These are phyloP conservation scores for Leptinotarsa juncta DNA, from an alignment of 2,888 invertebrate genomes.

Conservation along the genomic window DNA sequence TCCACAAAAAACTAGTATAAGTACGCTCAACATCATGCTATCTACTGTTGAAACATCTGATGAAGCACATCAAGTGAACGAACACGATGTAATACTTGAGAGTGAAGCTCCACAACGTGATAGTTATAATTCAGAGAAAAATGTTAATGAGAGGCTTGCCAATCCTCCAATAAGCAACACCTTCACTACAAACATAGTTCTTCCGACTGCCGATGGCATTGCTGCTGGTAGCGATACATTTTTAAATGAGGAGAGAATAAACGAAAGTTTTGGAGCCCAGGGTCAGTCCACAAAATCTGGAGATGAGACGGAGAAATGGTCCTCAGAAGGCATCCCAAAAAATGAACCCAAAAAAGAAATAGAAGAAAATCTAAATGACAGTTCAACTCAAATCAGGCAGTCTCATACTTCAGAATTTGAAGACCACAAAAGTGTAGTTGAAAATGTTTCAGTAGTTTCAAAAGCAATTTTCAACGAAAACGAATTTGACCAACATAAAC, in stretches of 20 bases:
- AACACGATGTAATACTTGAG: constrained; percentile 24
- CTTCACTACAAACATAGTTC: not conserved
- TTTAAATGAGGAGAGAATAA: too few species aligned
- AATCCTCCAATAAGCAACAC: not conserved
- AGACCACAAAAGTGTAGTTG: not conserved
- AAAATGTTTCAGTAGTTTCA: too few species aligned
- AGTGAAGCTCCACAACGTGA: constrained; percentile 19
- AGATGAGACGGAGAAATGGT: not conserved
- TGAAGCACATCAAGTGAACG: constrained; percentile 4
- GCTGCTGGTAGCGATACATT: not conserved
- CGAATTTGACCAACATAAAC: too few species aligned
- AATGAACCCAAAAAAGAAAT: not conserved
- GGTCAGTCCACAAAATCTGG: too few species aligned
- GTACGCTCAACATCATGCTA: constrained; percentile 43
- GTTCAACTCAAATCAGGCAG: not conserved
- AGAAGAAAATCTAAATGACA: not conserved
- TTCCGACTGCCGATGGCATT: not conserved
- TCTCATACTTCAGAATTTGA: not conserved
- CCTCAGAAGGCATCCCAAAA: not conserved
- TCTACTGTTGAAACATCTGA: constrained; percentile 20
- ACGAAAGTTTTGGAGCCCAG: too few species aligned
- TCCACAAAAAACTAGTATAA: constrained; percentile 27
- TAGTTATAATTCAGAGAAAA: not conserved
- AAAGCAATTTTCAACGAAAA: too few species aligned
- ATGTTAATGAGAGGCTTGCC: not conserved